These are phyloP conservation scores for Chelon auratus DNA, from an alignment of 2,797 vertebrate species.

Conservation along the genomic window DNA sequence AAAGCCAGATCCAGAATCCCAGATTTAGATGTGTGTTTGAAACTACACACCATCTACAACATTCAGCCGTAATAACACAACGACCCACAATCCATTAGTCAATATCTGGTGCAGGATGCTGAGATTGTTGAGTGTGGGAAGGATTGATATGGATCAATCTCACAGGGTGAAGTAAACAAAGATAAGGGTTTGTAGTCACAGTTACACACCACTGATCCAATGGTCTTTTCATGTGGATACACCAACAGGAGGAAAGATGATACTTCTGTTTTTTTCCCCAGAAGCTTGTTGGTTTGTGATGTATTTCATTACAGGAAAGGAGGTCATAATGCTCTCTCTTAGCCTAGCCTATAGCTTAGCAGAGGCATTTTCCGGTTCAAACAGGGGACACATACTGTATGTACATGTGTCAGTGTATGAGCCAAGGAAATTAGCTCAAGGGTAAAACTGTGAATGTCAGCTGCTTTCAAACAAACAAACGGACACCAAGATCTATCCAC, in stretches of 20 bases:
- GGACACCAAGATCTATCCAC: slow-evolving; percentile 6
- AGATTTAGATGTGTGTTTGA: slow-evolving; percentile 46
- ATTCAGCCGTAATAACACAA: slow-evolving; percentile 42
- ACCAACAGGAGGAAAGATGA: slow-evolving; percentile 24
- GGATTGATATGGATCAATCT: slow-evolving; percentile 68
- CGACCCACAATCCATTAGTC: slow-evolving; percentile 52
- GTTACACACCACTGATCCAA: slow-evolving; percentile 52
- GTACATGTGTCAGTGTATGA: slow-evolving; percentile 5
- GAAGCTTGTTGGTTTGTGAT: slow-evolving; percentile 20
- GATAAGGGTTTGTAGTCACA: slow-evolving; percentile 55
- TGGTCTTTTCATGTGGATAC: slow-evolving; percentile 40
- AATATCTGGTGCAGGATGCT: slow-evolving; percentile 50
- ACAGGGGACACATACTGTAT: slow-evolving; percentile 3
- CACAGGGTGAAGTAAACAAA: slow-evolving; percentile 65
- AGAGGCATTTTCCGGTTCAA: slow-evolving; percentile 5
- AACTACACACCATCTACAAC: slow-evolving; percentile 26
- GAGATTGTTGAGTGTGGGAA: slow-evolving; percentile 50
- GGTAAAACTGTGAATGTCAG: slow-evolving; percentile 3
- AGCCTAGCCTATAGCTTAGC: not conserved
- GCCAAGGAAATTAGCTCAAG: slow-evolving; percentile 14
- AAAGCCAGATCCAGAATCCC: slow-evolving; percentile 51
- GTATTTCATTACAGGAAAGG: not conserved
- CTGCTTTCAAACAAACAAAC: slow-evolving; percentile 10
- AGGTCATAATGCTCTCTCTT: not conserved
- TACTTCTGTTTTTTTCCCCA: not conserved